Base-by-base conservation (phyloP, 2,797 vertebrate genomes). In the Anguilla marmorata region DNA sequence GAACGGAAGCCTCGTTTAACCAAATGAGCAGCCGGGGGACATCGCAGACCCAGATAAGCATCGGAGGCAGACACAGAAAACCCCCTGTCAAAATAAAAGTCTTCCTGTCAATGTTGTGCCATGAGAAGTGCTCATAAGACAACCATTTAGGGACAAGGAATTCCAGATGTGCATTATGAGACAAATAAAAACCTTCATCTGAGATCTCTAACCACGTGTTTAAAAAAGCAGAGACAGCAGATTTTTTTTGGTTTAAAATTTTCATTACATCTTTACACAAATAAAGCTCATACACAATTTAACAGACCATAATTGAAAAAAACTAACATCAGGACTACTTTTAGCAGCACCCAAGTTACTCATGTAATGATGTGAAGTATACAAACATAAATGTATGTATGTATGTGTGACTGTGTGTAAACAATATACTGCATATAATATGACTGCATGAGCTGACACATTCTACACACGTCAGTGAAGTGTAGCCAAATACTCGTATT, bases 21-120 rank as follows among this genome's bases (percentile, higher is more conserved):
- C 85, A 86, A 80, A 52, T 11, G 30, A 82, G 58, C 76, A 50
- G 76, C 85, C 76, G 19, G 21, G 24, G 50, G 84, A 88, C 63
- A 54, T 52, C 33, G 24, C 56, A 66, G 48, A 37, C 85, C 85
- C 85, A 86, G 63, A 86, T 19, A 72, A 50, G 21, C 79, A 82
- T 82, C 41, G 16, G 41, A 7, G 24, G 21, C 45, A 21, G 21
- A 3, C 79, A 9, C 1, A n/a, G 79, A 82, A 50, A 50, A 48
- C 16, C 79, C 21, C 5, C 83, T 33, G 83, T 58, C n/a, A 85
- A 16, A 85, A 33, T 56, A 58, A 85, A 16, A 85, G 83, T 2
- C 33, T 30, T 30, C 83, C 83, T 37, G 27, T 41, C 41, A 19
- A 7, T n/a, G 79, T 12, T 82, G 41, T 82, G 76, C 19, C 33